Evolutionary conservation across 2,888 invertebrate genomes (phyloP).

Genomic region (Thecocarcelia acutangulata): DNA sequence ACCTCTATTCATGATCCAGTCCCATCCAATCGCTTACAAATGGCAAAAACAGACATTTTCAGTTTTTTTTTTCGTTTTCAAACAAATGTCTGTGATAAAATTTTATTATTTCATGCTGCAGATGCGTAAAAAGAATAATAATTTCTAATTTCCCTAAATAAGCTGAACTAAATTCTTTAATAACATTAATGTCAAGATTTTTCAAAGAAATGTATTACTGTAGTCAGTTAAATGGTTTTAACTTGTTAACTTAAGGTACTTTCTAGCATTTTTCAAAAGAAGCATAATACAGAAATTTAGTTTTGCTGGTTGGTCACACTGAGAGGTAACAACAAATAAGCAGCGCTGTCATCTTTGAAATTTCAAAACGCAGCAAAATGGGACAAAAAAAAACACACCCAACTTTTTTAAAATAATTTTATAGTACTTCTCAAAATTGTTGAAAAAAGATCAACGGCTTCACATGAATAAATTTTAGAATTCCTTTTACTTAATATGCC

Average conservation of each 20-base stretch:
- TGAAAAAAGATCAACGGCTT: too few species aligned
- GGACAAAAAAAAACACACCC: too few species aligned
- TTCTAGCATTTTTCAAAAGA: not conserved
- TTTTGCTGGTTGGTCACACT: too few species aligned
- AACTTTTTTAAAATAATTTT: too few species aligned
- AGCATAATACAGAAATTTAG: not conserved
- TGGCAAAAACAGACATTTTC: not conserved
- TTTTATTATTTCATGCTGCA: constrained; percentile 28
- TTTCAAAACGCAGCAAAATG: too few species aligned
- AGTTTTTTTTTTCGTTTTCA: not conserved
- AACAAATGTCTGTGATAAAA: constrained; percentile 55
- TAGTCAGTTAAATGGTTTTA: constrained; percentile 8
- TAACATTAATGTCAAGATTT: too few species aligned
- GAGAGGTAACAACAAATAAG: too few species aligned
- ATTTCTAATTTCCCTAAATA: constrained; percentile 18
- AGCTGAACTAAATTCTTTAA: constrained; percentile 1
- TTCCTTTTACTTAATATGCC: too few species aligned
- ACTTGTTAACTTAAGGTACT: too few species aligned
- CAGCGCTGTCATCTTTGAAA: too few species aligned
- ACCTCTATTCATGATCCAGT: constrained; percentile 14
- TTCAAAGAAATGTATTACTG: not conserved
- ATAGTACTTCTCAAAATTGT: too few species aligned
- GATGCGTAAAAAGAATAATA: constrained; percentile 39
- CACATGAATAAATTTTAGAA: too few species aligned
- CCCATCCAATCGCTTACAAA: not conserved